Evolutionary conservation across 2,888 invertebrate species (phyloP).

Genomic region (Chydorus sphaericus): DNA sequence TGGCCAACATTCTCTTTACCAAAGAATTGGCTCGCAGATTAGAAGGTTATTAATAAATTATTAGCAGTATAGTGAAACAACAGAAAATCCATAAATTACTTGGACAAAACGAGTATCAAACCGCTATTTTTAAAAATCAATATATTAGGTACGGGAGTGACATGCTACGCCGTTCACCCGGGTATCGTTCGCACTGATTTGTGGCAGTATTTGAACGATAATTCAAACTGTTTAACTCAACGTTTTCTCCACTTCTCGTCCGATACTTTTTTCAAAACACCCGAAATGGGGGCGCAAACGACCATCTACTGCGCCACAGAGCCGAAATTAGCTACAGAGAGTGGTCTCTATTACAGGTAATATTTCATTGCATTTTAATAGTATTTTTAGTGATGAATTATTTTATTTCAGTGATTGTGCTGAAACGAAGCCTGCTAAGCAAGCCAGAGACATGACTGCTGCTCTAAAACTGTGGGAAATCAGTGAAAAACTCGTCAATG

Average conservation of each 20-base stretch:
- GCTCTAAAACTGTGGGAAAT: conserved; percentile 12
- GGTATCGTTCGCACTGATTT: conserved; percentile 26
- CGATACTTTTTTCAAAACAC: conserved; percentile 29
- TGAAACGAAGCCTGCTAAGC: conserved; percentile 11
- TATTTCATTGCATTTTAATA: not conserved
- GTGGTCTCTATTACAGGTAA: conserved; percentile 14
- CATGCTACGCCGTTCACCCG: conserved; percentile 31
- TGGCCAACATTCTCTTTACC: conserved; percentile 28
- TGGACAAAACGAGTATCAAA: conserved; percentile 15
- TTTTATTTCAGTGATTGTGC: conserved; percentile 9
- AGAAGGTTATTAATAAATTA: too few relatives aligned
- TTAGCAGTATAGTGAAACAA: too few relatives aligned
- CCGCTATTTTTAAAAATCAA: conserved; percentile 10
- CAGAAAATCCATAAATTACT: too few relatives aligned
- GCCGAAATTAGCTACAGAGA: conserved; percentile 21
- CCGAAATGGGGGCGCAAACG: conserved; percentile 47
- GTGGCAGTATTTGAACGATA: conserved; percentile 1
- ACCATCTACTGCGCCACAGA: conserved; percentile 45
- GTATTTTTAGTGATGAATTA: not conserved
- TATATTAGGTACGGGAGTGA: conserved; percentile 26
- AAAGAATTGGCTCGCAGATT: conserved; percentile 24
- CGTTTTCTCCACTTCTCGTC: conserved; percentile 2
- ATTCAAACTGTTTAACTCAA: not conserved
- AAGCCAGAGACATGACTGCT: conserved; percentile 9
- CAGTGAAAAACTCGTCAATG: conserved; percentile 12